Evolutionary conservation across 2,113 vertebrate genomes (phyloP), one percentile per base, ranked within the genome.

Genomic region (Mastomys coucha): DNA sequence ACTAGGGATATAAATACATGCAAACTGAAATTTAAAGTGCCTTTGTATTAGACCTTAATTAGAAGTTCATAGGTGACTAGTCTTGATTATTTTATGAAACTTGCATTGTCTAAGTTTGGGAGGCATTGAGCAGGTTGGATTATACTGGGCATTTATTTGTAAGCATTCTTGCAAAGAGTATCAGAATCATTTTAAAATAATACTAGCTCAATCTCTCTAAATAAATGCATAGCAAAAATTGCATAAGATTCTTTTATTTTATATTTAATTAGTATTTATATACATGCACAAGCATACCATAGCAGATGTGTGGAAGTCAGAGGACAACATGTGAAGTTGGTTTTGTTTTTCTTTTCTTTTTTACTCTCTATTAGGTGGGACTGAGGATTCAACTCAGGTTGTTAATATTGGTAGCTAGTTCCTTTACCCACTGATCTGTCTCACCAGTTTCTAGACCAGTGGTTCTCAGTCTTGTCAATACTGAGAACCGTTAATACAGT

Each of bases 121-220:
- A 56, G 8, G 17, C 13, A 85, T 9, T 33, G 24, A 94, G 33
- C 33, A 95, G 65, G 76, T 89, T 42, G 45, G 22, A 94, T 0
- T 11, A 63, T 58, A n/a, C 3, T 14, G 7, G 49, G 17, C 16
- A 67, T 73, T 93, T 96, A 89, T 51, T 58, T 92, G 10, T 31
- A 92, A 51, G 51, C 20, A 53, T 24, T 77, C 11, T 19, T 78
- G 6, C 2, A 82, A 42, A 75, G 7, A 87, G 4, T 10, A 31
- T 12, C 89, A 49, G 45, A 67, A 60, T 80, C 82, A 16, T 72
- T 20, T 77, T 24, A 28, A 49, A 67, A n/a, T 76, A 17, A 53
- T 63, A 70, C 16, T 94, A 80, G 28, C 60, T 93, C 31, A 93
- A 93, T 58, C 2, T 65, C 56, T 90, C 60, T 49, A 77, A 89